Evolutionary conservation across 2,113 vertebrate genomes (phyloP).

Genomic region (Indicator indicator): DNA sequence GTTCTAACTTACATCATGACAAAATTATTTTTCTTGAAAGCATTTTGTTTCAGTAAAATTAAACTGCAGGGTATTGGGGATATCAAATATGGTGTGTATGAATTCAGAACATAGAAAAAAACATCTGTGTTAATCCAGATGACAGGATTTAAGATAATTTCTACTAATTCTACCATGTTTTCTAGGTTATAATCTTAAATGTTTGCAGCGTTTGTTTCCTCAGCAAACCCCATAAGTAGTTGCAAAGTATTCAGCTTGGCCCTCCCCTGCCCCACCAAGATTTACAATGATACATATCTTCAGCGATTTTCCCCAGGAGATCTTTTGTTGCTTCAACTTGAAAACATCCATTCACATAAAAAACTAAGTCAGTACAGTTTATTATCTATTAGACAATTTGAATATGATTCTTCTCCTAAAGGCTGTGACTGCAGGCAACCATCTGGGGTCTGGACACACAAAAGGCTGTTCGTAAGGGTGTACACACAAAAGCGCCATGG

Average conservation of each 20-base stretch:
- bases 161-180: background rate
- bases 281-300: constrained; percentile 32
- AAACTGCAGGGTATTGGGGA: background rate
- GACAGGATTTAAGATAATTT: background rate
- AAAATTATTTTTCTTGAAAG: background rate
- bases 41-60: background rate
- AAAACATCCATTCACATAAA: constrained; percentile 25
- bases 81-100: background rate
- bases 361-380: constrained; percentile 31
- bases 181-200: background rate
- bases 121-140: background rate
- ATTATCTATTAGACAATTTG: constrained; percentile 41
- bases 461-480: constrained; percentile 36
- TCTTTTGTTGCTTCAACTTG: constrained; percentile 43
- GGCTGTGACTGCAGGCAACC: constrained; percentile 51
- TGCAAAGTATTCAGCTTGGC: background rate
- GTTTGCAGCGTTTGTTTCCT: background rate
- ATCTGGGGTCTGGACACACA: constrained; percentile 69
- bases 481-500: constrained; percentile 19
- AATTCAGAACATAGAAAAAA: background rate
- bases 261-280: background rate
- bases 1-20: no score
- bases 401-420: constrained; percentile 41
- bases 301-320: constrained; percentile 7
- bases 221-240: background rate